Evolutionary conservation across 1,140 invertebrate genomes (phyloP).

Genomic region (Cydia pomonella): DNA sequence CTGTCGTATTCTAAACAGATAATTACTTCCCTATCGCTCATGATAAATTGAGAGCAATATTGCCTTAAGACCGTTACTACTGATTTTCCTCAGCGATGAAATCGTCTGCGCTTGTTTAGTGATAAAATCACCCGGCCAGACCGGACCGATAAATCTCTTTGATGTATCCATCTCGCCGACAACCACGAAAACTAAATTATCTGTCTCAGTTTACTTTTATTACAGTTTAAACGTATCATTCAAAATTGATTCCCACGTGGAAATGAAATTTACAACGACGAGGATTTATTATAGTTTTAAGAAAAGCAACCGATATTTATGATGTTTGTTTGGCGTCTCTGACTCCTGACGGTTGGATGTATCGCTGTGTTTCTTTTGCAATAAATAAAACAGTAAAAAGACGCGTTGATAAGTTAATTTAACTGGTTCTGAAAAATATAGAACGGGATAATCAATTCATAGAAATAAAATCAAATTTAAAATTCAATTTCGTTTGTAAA

Average conservation of each 20-base stretch:
- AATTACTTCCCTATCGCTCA: too few relatives aligned
- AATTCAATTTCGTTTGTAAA: not conserved
- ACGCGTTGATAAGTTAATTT: conserved; percentile 21
- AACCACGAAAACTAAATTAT: not conserved
- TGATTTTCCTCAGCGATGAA: not conserved
- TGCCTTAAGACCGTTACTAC: not conserved
- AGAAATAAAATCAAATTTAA: not conserved
- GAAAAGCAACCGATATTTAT: conserved; percentile 2
- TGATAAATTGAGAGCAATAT: too few relatives aligned
- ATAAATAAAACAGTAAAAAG: conserved; percentile 21
- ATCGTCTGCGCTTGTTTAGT: not conserved
- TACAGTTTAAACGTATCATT: conserved; percentile 24
- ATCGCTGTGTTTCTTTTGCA: conserved; percentile 23
- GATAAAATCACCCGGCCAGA: not conserved
- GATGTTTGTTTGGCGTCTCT: conserved; percentile 17
- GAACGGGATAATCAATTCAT: not conserved
- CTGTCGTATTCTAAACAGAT: too few relatives aligned
- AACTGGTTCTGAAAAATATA: not conserved
- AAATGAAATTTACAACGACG: conserved; percentile 17
- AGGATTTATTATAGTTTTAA: not conserved
- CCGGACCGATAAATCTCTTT: conserved; percentile 44
- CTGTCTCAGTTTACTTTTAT: conserved; percentile 29
- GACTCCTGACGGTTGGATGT: conserved; percentile 12
- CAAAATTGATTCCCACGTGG: conserved; percentile 21
- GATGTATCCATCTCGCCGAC: conserved; percentile 49